Percentiles rank a stretch among this genome's conserved stretches.
These are phyloP conservation scores for Anolis sagrei DNA, from an alignment of 2,113 vertebrate species.

Conservation along the genomic window DNA sequence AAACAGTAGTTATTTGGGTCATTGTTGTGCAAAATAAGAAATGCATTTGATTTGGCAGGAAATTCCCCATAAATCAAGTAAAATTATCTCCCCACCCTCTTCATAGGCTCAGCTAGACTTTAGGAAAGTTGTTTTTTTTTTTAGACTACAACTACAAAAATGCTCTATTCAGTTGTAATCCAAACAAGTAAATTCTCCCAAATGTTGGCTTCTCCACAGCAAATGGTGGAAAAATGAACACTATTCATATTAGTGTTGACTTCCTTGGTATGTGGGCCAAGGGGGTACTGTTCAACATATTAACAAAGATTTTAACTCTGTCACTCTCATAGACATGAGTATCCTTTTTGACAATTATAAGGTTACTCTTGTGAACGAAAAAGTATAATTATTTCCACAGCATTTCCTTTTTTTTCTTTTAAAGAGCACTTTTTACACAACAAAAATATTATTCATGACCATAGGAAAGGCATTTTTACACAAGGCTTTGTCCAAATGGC, in stretches of 20 bases:
- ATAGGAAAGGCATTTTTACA: neutral
- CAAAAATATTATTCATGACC: neutral
- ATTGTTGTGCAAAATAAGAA: neutral
- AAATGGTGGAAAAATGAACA: neutral
- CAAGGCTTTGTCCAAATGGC: neutral
- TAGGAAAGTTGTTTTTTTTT: too few species aligned
- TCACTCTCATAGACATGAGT: conserved; percentile 32
- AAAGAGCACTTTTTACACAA: too few species aligned
- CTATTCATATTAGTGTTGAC: neutral
- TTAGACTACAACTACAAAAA: too few species aligned
- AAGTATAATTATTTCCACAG: neutral
- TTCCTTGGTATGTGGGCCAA: neutral
- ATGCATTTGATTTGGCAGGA: conserved; percentile 22
- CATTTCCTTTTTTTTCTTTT: neutral
- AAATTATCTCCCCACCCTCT: neutral
- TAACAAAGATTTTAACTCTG: neutral
- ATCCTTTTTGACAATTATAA: neutral
- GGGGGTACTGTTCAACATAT: neutral
- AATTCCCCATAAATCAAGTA: neutral
- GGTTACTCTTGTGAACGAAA: conserved; percentile 15
- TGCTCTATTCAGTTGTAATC: too few species aligned
- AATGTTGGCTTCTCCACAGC: neutral
- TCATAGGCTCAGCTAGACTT: conserved; percentile 22
- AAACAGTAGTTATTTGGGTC: conserved; percentile 52
- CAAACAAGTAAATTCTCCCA: too few species aligned